Evolutionary conservation across 2,113 vertebrate genomes (phyloP).

Genomic region (Clarias batrachus): DNA sequence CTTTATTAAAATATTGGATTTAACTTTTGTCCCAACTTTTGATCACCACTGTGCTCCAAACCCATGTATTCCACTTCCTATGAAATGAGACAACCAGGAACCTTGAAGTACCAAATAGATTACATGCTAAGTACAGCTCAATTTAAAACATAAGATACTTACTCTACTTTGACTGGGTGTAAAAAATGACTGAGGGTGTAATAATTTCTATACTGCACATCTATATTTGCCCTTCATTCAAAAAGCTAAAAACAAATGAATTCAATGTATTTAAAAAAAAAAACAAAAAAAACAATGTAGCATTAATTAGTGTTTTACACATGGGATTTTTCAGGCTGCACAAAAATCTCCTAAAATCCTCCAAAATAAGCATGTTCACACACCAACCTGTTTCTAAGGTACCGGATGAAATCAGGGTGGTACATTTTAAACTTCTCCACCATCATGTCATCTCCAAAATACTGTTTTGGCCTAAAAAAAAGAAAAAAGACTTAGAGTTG

Average conservation of each 20-base stretch:
- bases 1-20: too few relatives aligned
- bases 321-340: not conserved
- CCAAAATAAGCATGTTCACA: not conserved
- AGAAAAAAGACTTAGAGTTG: not conserved
- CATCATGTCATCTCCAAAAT: constrained; percentile 69
- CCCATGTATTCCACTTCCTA: not conserved
- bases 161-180: not conserved
- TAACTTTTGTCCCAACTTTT: too few relatives aligned
- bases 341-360: not conserved
- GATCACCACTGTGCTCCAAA: not conserved
- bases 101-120: not conserved
- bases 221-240: not conserved
- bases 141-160: not conserved
- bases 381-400: constrained; percentile 79
- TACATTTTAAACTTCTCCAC: constrained; percentile 76
- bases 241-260: not conserved
- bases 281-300: not conserved
- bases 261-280: not conserved
- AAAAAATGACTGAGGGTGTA: not conserved
- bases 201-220: not conserved
- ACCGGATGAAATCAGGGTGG: constrained; percentile 80
- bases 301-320: not conserved
- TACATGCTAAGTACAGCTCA: not conserved
- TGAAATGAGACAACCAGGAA: not conserved
- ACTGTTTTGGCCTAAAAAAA: constrained; percentile 61